These are phyloP conservation scores for Leptestheria dahalacensis DNA, from an alignment of 1,140 invertebrate genomes.

Conservation along the genomic window DNA sequence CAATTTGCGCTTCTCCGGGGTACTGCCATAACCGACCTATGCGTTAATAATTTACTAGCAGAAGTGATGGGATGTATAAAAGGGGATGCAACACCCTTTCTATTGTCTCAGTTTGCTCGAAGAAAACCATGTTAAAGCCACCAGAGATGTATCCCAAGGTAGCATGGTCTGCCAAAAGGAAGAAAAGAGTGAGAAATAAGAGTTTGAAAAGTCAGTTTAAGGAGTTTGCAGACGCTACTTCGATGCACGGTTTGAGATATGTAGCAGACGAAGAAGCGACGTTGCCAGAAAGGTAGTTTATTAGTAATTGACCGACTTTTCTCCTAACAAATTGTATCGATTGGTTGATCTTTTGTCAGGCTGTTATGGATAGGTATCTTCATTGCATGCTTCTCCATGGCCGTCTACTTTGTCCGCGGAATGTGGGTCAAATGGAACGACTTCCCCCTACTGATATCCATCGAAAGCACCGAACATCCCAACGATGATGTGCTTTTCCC, in stretches of 20 bases:
- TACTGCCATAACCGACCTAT: no score
- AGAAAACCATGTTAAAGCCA: no score
- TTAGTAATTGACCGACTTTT: background rate
- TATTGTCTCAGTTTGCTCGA: no score
- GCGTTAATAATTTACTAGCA: no score
- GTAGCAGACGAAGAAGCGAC: conserved; percentile 9
- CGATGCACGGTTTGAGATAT: conserved; percentile 13
- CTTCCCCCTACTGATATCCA: conserved; percentile 9
- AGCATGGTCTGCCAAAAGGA: background rate
- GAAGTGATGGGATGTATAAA: no score
- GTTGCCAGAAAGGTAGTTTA: conserved; percentile 9
- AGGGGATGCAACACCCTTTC: no score
- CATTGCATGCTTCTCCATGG: conserved; percentile 3
- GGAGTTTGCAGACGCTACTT: conserved; percentile 8
- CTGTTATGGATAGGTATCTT: conserved; percentile 9
- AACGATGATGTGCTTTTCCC: conserved; percentile 8
- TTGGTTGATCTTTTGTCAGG: background rate
- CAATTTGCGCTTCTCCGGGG: no score
- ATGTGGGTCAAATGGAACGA: conserved; percentile 12
- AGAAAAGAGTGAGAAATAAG: background rate
- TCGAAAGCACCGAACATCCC: conserved; percentile 10
- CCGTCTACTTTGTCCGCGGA: conserved; percentile 3
- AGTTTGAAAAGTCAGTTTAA: background rate
- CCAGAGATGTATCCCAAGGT: background rate
- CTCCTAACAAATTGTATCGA: background rate